Evolutionary conservation across 2,888 invertebrate genomes (phyloP), one percentile per base, ranked within the genome.

Genomic region (Dilophus febrilis): DNA sequence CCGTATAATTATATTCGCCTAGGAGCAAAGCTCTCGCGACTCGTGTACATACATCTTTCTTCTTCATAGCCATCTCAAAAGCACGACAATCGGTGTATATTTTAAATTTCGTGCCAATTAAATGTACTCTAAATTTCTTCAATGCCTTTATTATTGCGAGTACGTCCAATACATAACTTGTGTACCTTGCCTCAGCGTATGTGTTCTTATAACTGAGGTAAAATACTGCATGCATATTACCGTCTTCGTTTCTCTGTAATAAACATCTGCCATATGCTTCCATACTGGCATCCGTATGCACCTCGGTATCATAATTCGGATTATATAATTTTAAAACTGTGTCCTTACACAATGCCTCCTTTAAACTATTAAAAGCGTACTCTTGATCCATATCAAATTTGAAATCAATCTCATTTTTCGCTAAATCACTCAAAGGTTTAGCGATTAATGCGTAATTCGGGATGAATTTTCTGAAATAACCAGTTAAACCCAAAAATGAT

Each of bases 101-200:
- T 36, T 42, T 49, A 38, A 50, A 48, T 35, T 40, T 37, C 2
- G 46, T 36, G 1, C 52, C 52, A 12, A 51, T 14, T 8, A 54
- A 35, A 40, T 52, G 54, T 2, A 48, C 42, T 11, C 50, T 40
- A 35, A 54, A 52, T 31, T 49, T 48, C 17, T 48, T 42, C 5
- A 56, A 40, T 1, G 53, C 50, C 44, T 51, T 49, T 2, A 32
- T 46, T 1, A 55, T 53, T 0, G 55, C 55, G 1, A 58, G 39
- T 0, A 53, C 53, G 39, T 57, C 50, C 0, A 57, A 44, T 33
- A 56, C 53, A 40, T 55, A 57, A 33, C 50, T 51, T 35, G 52
- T 50, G 38, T 50, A 54, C 3, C 45, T 34, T 5, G 45, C 41
- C 39, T 51, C 53, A 12, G 50, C 50, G 2, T 27, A 35, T 30